Evolutionary conservation across 2,797 vertebrate species (phyloP).

Genomic region (Esox lucius): DNA sequence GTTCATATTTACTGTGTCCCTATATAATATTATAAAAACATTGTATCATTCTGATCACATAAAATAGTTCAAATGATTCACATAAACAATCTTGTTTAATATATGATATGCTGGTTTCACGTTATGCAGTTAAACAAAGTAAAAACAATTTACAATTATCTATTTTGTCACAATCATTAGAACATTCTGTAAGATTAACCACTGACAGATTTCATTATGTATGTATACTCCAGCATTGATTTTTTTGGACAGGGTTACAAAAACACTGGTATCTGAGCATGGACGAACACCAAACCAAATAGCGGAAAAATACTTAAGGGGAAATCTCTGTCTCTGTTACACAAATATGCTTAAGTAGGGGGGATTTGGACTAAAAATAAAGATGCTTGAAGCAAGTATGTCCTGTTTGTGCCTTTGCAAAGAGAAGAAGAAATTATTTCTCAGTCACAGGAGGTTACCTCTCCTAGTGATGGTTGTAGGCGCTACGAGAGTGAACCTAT

Average conservation of each 20-base stretch:
- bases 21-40: not conserved
- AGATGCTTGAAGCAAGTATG: slow-evolving; percentile 25
- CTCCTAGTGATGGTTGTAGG: slow-evolving; percentile 67
- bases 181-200: not conserved
- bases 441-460: slow-evolving; percentile 38
- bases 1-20: not conserved
- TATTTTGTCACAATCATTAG: not conserved
- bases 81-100: not conserved
- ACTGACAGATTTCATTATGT: not conserved
- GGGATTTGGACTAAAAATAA: slow-evolving; percentile 14
- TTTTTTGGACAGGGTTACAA: not conserved
- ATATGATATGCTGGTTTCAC: not conserved
- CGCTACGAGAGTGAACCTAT: slow-evolving; percentile 64
- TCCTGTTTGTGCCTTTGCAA: slow-evolving; percentile 56
- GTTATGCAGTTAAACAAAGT: not conserved
- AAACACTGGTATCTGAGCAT: slow-evolving; percentile 9
- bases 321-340: slow-evolving; percentile 1
- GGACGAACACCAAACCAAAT: slow-evolving; percentile 33
- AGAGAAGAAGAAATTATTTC: slow-evolving; percentile 57
- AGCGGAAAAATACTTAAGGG: slow-evolving; percentile 25
- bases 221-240: not conserved
- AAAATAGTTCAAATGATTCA: not conserved
- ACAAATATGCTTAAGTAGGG: slow-evolving; percentile 40
- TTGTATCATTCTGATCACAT: too few relatives aligned
- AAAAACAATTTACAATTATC: not conserved